These are phyloP conservation scores for Vanacampus margaritifer DNA, from an alignment of 2,113 vertebrate genomes.

Conservation along the genomic window DNA sequence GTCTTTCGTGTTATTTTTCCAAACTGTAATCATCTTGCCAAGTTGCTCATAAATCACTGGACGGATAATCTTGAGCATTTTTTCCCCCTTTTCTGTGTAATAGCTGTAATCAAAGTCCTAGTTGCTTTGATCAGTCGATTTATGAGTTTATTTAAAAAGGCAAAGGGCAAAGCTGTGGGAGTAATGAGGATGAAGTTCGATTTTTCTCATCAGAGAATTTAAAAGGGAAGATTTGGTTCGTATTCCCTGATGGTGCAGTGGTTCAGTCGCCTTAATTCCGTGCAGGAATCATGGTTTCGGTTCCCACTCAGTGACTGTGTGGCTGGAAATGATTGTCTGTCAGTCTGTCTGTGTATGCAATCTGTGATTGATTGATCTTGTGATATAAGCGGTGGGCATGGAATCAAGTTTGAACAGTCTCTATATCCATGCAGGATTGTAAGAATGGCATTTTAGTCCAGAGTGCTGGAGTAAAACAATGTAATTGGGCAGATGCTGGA, in stretches of 20 bases:
- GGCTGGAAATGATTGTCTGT: not conserved
- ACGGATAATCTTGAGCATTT: slow-evolving; percentile 18
- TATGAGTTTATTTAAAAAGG: slow-evolving; percentile 25
- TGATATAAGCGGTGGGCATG: no score
- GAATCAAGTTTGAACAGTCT: not conserved
- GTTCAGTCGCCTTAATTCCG: not conserved
- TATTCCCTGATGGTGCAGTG: not conserved
- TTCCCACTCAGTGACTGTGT: not conserved
- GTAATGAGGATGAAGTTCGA: not conserved
- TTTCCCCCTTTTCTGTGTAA: slow-evolving; percentile 2
- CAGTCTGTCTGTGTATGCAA: not conserved
- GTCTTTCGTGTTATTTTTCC: slow-evolving; percentile 11
- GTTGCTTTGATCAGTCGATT: slow-evolving; percentile 24
- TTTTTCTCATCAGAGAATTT: slow-evolving; percentile 3
- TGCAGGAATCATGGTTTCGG: not conserved
- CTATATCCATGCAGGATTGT: not conserved
- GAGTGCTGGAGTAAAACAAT: slow-evolving; percentile 4
- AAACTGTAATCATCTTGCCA: slow-evolving; percentile 25
- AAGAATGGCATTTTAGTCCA: slow-evolving; percentile 7
- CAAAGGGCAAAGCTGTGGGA: slow-evolving; percentile 5
- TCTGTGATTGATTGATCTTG: not conserved
- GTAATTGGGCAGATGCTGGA: slow-evolving; percentile 7
- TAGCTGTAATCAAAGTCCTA: not conserved
- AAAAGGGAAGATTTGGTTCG: not conserved
- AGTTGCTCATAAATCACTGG: slow-evolving; percentile 30